Conservation (phyloP, 2,888 invertebrate genomes). For the Microctonus brassicae region DNA sequence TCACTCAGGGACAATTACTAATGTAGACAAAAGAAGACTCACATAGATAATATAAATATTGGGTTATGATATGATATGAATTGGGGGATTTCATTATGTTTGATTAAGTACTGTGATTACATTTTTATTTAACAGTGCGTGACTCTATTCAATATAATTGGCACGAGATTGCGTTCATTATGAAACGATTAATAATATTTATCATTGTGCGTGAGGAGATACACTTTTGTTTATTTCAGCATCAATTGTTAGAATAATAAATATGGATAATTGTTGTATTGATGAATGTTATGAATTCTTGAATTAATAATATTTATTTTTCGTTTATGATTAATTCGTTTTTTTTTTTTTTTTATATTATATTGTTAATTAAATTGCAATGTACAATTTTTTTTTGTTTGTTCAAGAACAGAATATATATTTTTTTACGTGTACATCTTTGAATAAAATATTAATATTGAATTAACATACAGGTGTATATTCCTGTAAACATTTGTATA, state of each 20-base stretch:
- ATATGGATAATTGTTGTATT: too few relatives aligned
- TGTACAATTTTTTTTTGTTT: too few relatives aligned
- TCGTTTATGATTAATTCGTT: too few relatives aligned
- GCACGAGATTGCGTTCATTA: neutral
- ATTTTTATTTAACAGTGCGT: neutral
- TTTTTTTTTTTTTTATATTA: too few relatives aligned
- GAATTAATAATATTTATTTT: too few relatives aligned
- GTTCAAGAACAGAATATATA: too few relatives aligned
- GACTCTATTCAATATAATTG: neutral
- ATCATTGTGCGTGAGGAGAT: neutral
- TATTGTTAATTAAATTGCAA: too few relatives aligned
- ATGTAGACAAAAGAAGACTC: neutral
- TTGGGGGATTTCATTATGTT: neutral
- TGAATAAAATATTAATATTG: neutral
- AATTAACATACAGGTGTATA: neutral
- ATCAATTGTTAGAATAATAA: neutral
- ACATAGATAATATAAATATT: neutral
- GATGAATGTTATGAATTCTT: too few relatives aligned
- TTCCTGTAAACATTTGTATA: neutral
- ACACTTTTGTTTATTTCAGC: neutral
- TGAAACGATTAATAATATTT: neutral
- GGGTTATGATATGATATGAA: neutral
- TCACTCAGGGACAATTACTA: neutral
- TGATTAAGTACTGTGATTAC: neutral
- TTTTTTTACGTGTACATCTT: too few relatives aligned